Conservation (phyloP, 1,140 invertebrate genomes). For the Triops longicaudatus region DNA sequence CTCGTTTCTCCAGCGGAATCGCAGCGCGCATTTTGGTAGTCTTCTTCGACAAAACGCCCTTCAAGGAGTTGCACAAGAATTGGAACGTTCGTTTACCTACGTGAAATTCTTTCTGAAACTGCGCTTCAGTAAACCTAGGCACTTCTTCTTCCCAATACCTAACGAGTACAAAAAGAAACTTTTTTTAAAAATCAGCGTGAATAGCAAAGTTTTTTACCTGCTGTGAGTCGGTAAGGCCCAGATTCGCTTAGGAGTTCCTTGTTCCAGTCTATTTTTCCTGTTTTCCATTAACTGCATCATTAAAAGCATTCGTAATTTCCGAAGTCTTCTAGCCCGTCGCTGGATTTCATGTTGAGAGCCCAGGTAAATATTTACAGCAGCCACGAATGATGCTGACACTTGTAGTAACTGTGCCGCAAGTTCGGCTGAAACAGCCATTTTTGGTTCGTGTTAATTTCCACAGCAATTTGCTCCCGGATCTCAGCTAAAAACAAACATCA, state of each 20-base stretch:
- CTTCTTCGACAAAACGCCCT: slow-evolving; percentile 21
- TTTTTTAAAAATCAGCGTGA: background rate
- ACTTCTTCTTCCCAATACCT: slow-evolving; percentile 27
- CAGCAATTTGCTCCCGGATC: no score
- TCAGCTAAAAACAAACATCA: no score
- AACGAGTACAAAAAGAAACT: background rate
- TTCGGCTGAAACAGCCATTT: slow-evolving; percentile 17
- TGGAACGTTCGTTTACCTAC: slow-evolving; percentile 26
- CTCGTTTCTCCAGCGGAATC: slow-evolving; percentile 26
- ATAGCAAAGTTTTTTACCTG: slow-evolving; percentile 16
- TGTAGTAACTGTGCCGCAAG: slow-evolving; percentile 25
- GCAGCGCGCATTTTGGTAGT: slow-evolving; percentile 17
- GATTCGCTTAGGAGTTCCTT: background rate
- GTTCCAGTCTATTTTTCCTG: slow-evolving; percentile 21
- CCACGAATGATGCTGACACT: slow-evolving; percentile 25
- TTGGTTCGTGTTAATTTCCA: background rate
- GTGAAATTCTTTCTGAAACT: slow-evolving; percentile 29
- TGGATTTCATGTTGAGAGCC: slow-evolving; percentile 24
- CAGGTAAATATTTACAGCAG: slow-evolving; percentile 23
- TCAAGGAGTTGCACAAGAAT: slow-evolving; percentile 24
- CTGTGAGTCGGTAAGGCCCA: background rate
- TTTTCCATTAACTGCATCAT: slow-evolving; percentile 24
- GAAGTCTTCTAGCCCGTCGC: slow-evolving; percentile 23
- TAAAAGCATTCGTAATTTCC: slow-evolving; percentile 26
- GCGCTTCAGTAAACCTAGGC: slow-evolving; percentile 23